Evolutionary conservation across 2,797 vertebrate species (phyloP).

Genomic region (Enteromius argenteus): DNA sequence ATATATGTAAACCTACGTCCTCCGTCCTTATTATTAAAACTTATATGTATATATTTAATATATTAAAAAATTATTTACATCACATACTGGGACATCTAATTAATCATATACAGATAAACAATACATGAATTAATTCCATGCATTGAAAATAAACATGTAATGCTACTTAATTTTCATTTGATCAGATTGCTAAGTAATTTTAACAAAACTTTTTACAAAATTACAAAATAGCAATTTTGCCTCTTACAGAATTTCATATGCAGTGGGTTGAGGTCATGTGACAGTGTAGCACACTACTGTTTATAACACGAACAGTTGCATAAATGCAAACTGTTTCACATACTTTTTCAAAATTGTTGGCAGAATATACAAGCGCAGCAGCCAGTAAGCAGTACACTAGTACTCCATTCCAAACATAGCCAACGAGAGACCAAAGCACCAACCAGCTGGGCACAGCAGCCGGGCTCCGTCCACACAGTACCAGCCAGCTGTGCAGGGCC

Average conservation of each 20-base stretch:
- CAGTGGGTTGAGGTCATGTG: not conserved
- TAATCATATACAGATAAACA: not conserved
- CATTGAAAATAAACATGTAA: not conserved
- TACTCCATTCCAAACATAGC: conserved; percentile 22
- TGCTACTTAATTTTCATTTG: not conserved
- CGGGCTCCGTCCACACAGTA: conserved; percentile 82
- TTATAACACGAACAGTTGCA: conserved; percentile 27
- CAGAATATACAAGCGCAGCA: not conserved
- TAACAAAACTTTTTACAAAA: too few relatives aligned
- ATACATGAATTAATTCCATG: not conserved
- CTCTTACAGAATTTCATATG: not conserved
- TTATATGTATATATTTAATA: not conserved
- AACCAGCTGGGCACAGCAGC: conserved; percentile 86
- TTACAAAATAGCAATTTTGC: not conserved
- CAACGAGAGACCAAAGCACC: conserved; percentile 61
- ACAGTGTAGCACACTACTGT: not conserved
- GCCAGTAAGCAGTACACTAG: conserved; percentile 26
- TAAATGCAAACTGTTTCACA: conserved; percentile 28
- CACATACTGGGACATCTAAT: not conserved
- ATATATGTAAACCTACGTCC: too few relatives aligned
- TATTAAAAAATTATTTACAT: not conserved
- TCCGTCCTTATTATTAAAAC: too few relatives aligned
- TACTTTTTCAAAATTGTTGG: conserved; percentile 9
- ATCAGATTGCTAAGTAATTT: not conserved
- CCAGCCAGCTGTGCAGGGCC: conserved; percentile 82